phyloP scores from a whole-genome alignment of 1,140 invertebrate genomes.

The Zaprionus inermis region DNA sequence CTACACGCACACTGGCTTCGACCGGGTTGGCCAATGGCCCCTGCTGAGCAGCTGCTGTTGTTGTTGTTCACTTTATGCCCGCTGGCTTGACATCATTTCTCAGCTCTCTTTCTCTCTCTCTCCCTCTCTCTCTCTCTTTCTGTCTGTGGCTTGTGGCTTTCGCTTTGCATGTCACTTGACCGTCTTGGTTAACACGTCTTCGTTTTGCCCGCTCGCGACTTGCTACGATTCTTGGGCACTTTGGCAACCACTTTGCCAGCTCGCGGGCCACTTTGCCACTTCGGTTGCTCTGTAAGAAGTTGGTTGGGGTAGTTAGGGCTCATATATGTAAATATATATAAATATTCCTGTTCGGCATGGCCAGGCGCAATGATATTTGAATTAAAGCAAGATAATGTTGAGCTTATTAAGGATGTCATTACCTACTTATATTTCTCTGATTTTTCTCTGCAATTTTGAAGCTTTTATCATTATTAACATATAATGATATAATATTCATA shows the following conservation, averaged over 20 bases:
- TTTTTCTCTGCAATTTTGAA: too few relatives aligned
- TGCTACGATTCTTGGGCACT: slow-evolving; percentile 59
- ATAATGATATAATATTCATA: too few relatives aligned
- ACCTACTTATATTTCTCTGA: too few relatives aligned
- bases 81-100: slow-evolving; percentile 78
- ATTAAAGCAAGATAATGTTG: too few relatives aligned
- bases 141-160: slow-evolving; percentile 49
- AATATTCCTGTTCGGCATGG: too few relatives aligned
- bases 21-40: slow-evolving; percentile 50
- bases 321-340: too few relatives aligned
- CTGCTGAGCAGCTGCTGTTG: slow-evolving; percentile 42
- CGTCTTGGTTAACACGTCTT: slow-evolving; percentile 66
- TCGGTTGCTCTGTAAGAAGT: neutral
- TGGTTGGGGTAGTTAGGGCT: neutral
- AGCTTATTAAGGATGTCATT: too few relatives aligned
- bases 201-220: slow-evolving; percentile 31
- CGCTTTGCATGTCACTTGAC: slow-evolving; percentile 76
- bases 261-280: slow-evolving; percentile 39
- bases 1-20: slow-evolving; percentile 36
- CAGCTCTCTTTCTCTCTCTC: slow-evolving; percentile 40
- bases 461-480: too few relatives aligned
- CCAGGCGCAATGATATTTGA: too few relatives aligned
- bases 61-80: slow-evolving; percentile 44
- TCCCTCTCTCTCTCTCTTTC: too few relatives aligned
- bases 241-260: slow-evolving; percentile 30